Percentiles rank a stretch among this genome's conserved stretches.
Evolutionary conservation across 2,888 invertebrate genomes (phyloP).

Genomic region (Drosophila birchii): DNA sequence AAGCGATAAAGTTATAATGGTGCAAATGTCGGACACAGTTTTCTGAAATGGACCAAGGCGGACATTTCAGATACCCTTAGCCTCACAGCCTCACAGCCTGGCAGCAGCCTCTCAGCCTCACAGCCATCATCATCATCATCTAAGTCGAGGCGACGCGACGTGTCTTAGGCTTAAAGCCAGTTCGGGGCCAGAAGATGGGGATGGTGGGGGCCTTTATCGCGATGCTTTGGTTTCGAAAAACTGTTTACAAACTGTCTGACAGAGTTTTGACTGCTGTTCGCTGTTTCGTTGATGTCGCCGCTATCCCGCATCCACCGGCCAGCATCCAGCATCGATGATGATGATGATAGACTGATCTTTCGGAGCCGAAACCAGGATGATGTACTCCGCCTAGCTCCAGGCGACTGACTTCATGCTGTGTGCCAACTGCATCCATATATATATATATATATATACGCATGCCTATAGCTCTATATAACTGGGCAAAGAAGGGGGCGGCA

Average conservation of each 20-base stretch:
- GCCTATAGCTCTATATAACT: slow-evolving; percentile 10
- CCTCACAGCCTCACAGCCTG: background rate
- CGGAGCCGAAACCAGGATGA: slow-evolving; percentile 47
- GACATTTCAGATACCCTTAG: slow-evolving; percentile 2
- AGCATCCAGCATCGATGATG: slow-evolving; percentile 25
- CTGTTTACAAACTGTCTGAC: slow-evolving; percentile 81
- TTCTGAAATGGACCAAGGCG: slow-evolving; percentile 58
- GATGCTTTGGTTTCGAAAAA: slow-evolving; percentile 69
- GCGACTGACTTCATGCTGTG: slow-evolving; percentile 74
- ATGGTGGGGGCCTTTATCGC: slow-evolving; percentile 21
- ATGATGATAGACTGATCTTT: slow-evolving; percentile 63
- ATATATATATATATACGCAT: background rate
- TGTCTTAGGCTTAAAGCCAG: slow-evolving; percentile 41
- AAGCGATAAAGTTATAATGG: slow-evolving; percentile 82
- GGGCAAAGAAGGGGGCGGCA: slow-evolving; percentile 42
- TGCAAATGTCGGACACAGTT: slow-evolving; percentile 77
- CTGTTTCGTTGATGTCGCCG: slow-evolving; percentile 73
- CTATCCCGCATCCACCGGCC: slow-evolving; percentile 20
- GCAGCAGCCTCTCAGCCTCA: slow-evolving; percentile 22
- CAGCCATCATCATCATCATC: slow-evolving; percentile 41
- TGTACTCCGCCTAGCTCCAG: slow-evolving; percentile 62
- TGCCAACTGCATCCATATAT: slow-evolving; percentile 21
- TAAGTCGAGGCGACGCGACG: slow-evolving; percentile 46
- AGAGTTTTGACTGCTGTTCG: slow-evolving; percentile 74
- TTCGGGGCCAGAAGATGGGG: slow-evolving; percentile 23